Evolutionary conservation across 2,888 invertebrate species (phyloP).

Genomic region (Acleris cristana): DNA sequence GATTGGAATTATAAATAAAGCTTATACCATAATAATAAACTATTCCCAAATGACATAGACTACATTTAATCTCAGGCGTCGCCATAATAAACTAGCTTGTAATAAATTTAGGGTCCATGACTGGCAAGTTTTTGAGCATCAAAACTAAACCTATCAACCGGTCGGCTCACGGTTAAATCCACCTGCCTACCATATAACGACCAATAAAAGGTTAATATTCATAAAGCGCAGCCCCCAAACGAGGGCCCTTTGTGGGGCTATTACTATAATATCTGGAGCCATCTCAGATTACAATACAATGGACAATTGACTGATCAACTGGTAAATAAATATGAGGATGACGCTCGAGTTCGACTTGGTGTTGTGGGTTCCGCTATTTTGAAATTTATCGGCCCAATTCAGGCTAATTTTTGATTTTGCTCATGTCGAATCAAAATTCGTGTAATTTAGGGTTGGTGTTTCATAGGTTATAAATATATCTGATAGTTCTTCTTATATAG

Average conservation of each 20-base stretch:
- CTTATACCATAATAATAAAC: too few species aligned
- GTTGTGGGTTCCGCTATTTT: slow-evolving; percentile 1
- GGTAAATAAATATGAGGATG: slow-evolving; percentile 39
- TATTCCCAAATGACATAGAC: too few species aligned
- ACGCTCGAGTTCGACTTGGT: slow-evolving; percentile 2
- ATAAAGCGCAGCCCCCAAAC: slow-evolving; percentile 1
- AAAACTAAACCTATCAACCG: slow-evolving; percentile 9
- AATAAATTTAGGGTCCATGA: background rate
- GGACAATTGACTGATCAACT: slow-evolving; percentile 42
- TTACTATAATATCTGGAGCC: slow-evolving; percentile 32
- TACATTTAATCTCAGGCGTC: too few species aligned
- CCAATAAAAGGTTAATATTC: slow-evolving; percentile 24
- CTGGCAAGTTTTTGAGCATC: too few species aligned
- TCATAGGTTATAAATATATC: too few species aligned
- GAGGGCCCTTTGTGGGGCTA: slow-evolving; percentile 24
- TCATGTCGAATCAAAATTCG: background rate
- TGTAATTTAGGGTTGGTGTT: background rate
- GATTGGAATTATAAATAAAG: too few species aligned
- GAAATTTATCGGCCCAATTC: background rate
- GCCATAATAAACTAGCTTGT: background rate
- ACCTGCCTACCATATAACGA: slow-evolving; percentile 8
- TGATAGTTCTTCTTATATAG: too few species aligned
- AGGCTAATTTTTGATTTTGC: background rate
- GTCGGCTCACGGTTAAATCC: slow-evolving; percentile 3
- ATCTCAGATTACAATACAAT: slow-evolving; percentile 55